Conservation (phyloP, 2,888 invertebrate genomes). For the Stenodema calcarata region DNA sequence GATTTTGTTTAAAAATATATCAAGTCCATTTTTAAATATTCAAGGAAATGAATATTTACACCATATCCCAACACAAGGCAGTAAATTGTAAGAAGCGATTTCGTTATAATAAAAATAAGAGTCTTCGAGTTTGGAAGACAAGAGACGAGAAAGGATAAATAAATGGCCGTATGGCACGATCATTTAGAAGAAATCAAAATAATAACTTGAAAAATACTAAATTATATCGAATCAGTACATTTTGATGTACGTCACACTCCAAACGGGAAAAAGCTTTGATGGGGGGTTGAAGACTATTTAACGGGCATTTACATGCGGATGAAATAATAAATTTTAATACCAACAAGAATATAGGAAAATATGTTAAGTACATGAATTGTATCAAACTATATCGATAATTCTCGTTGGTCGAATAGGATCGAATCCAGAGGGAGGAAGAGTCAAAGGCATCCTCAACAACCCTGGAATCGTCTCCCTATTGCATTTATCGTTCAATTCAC, state of each 20-base stretch:
- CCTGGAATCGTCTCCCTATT: background rate
- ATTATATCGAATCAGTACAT: background rate
- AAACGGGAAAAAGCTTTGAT: background rate
- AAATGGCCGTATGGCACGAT: background rate
- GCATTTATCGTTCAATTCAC: background rate
- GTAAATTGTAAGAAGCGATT: background rate
- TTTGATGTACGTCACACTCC: background rate
- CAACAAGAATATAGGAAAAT: too few relatives aligned
- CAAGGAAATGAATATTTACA: background rate
- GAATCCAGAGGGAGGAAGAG: background rate
- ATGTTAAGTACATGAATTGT: too few relatives aligned
- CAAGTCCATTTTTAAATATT: background rate
- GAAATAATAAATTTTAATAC: too few relatives aligned
- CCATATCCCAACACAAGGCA: constrained; percentile 14
- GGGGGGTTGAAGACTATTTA: too few relatives aligned
- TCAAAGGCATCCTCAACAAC: background rate
- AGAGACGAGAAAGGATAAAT: background rate
- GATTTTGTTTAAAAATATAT: constrained; percentile 21
- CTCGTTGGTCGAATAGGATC: background rate
- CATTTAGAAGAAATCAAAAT: background rate
- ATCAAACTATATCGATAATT: too few relatives aligned
- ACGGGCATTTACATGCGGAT: too few relatives aligned
- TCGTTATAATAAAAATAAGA: background rate
- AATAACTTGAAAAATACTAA: background rate
- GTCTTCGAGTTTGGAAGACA: background rate